These are phyloP conservation scores for Rotaria sp. DNA, from an alignment of 2,888 invertebrate genomes.

Conservation along the genomic window DNA sequence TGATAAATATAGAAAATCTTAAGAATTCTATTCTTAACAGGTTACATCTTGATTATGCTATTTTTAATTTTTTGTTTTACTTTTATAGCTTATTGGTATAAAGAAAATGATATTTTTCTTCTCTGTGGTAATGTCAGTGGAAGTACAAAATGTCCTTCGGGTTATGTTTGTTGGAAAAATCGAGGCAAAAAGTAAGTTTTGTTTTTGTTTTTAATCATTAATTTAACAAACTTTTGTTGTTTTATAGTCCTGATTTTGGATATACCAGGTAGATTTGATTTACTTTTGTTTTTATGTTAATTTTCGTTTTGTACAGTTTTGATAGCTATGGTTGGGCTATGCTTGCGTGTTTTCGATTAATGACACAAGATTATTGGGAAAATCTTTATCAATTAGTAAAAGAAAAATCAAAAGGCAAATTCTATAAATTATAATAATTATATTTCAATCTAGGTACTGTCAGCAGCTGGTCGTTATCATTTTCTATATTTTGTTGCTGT, in stretches of 20 bases:
- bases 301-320: background rate
- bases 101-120: constrained; percentile 27
- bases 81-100: constrained; percentile 32
- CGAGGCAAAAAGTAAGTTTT: constrained; percentile 74
- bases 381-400: constrained; percentile 86
- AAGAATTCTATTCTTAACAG: no score
- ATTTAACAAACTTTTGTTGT: background rate
- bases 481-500: constrained; percentile 95
- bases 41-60: no score
- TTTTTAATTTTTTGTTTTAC: no score
- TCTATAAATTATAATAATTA: background rate
- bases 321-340: constrained; percentile 73
- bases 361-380: constrained; percentile 99
- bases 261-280: background rate
- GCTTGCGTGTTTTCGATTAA: constrained; percentile 88
- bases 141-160: constrained; percentile 65
- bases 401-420: background rate
- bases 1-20: no score
- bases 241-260: constrained; percentile 58
- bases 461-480: constrained; percentile 92
- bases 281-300: no score
- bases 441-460: constrained; percentile 64
- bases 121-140: constrained; percentile 30
- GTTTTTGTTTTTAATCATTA: background rate
- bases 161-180: constrained; percentile 81